Evolutionary conservation across 2,888 invertebrate genomes (phyloP).

Genomic region (Plagiodera versicolora): DNA sequence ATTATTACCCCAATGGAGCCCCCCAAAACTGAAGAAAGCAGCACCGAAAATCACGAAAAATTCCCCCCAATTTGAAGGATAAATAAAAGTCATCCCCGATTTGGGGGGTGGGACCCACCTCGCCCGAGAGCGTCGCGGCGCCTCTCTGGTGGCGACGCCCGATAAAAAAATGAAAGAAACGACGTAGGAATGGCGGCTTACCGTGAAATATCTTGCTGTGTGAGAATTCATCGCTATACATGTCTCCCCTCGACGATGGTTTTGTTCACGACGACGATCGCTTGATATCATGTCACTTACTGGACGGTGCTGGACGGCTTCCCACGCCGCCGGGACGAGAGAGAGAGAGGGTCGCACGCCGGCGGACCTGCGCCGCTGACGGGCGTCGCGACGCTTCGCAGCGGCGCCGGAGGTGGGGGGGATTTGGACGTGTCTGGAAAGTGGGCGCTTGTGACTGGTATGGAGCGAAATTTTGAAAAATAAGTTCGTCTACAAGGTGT

Average conservation of each 20-base stretch:
- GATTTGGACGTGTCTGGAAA: too few relatives aligned
- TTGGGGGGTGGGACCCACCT: too few relatives aligned
- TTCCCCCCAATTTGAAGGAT: background rate
- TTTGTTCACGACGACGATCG: constrained; percentile 46
- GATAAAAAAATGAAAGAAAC: too few relatives aligned
- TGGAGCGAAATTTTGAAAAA: too few relatives aligned
- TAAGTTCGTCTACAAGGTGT: too few relatives aligned
- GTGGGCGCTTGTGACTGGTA: too few relatives aligned
- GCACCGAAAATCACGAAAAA: background rate
- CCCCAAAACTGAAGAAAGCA: too few relatives aligned
- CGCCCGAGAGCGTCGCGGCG: too few relatives aligned
- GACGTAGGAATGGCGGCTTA: too few relatives aligned
- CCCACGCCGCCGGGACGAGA: constrained; percentile 1
- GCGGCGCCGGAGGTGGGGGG: constrained; percentile 10
- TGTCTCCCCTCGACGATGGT: constrained; percentile 65
- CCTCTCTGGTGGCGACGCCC: too few relatives aligned
- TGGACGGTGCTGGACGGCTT: constrained; percentile 31
- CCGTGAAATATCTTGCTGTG: constrained; percentile 57
- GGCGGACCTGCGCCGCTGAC: background rate
- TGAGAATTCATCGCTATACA: constrained; percentile 71
- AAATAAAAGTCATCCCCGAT: constrained; percentile 1
- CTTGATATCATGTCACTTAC: constrained; percentile 55
- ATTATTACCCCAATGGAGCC: too few relatives aligned
- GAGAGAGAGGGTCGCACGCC: background rate
- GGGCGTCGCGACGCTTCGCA: constrained; percentile 17